A percentile compares a stretch with the other conserved stretches of the same genome.
phyloP scores from a whole-genome alignment of 2,797 vertebrate genomes.

The Myripristis jacobus region DNA sequence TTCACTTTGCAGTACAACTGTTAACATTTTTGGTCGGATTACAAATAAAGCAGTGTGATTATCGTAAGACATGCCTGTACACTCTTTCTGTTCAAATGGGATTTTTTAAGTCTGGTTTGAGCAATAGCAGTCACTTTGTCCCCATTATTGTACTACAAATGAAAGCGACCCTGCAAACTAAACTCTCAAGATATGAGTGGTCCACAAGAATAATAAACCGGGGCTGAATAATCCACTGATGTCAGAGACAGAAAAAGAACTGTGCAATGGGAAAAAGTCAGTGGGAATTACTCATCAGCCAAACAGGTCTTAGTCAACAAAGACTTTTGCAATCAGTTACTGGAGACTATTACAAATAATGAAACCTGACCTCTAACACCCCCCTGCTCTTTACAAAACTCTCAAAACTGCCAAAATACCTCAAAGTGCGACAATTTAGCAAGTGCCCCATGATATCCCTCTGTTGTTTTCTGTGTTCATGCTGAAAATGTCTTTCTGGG shows the following conservation, averaged over 20 bases:
- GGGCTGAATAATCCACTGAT: too few species aligned
- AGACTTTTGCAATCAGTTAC: not conserved
- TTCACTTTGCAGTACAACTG: conserved; percentile 19
- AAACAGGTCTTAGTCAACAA: not conserved
- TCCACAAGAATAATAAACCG: not conserved
- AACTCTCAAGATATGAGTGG: not conserved
- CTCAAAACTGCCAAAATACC: too few species aligned
- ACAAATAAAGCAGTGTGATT: conserved; percentile 75
- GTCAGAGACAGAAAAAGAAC: not conserved
- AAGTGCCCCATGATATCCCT: too few species aligned
- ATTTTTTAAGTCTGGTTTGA: not conserved
- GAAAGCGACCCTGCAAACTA: not conserved
- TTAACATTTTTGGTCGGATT: conserved; percentile 57
- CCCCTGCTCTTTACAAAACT: too few species aligned
- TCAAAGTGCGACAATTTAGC: too few species aligned
- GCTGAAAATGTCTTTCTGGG: not conserved
- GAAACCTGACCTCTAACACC: not conserved
- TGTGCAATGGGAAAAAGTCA: too few species aligned
- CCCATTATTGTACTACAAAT: not conserved
- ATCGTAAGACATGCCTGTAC: not conserved
- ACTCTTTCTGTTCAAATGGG: not conserved
- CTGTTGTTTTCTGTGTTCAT: not conserved
- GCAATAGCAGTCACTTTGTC: not conserved
- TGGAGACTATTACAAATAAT: not conserved
- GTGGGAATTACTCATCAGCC: not conserved